Conservation (phyloP, 2,888 invertebrate species). For the Ennomos fuscantarius region DNA sequence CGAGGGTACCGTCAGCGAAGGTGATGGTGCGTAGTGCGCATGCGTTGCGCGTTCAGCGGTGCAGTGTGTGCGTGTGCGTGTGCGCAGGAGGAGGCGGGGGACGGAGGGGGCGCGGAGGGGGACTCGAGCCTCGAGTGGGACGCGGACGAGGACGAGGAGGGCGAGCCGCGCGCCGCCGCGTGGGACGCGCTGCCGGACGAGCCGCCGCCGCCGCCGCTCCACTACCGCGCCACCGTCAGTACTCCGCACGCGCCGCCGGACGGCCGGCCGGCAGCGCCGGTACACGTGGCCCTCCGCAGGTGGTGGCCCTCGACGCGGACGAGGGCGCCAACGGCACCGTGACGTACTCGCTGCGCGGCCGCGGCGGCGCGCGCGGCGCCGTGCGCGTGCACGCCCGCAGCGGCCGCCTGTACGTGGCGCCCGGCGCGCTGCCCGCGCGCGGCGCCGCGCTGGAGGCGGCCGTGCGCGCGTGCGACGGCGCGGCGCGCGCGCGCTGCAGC, state of each 20-base stretch:
- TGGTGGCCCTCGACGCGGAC: constrained; percentile 94
- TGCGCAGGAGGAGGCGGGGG: constrained; percentile 39
- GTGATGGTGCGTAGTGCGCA: constrained; percentile 4
- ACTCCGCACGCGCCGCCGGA: background rate
- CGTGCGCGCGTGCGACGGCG: constrained; percentile 94
- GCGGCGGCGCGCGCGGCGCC: constrained; percentile 91
- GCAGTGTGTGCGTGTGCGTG: constrained; percentile 31
- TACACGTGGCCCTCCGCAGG: constrained; percentile 71
- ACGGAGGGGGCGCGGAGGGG: constrained; percentile 31
- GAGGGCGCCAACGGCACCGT: constrained; percentile 92
- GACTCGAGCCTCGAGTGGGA: constrained; percentile 63
- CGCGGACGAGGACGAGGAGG: constrained; percentile 62
- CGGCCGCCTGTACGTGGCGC: constrained; percentile 92
- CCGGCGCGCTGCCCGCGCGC: constrained; percentile 85
- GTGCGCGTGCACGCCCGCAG: constrained; percentile 93
- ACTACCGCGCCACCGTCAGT: constrained; percentile 65
- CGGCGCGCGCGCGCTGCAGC: constrained; percentile 89
- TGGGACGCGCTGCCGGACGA: constrained; percentile 57
- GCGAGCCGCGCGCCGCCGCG: constrained; percentile 52
- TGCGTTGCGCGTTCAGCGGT: constrained; percentile 17
- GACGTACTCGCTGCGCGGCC: constrained; percentile 88
- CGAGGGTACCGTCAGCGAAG: too few species aligned
- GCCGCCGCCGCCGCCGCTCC: constrained; percentile 45
- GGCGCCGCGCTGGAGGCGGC: constrained; percentile 75
- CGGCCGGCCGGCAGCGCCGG: background rate